Base-by-base conservation (phyloP, 2,888 invertebrate genomes). In the Spilosoma lubricipeda region DNA sequence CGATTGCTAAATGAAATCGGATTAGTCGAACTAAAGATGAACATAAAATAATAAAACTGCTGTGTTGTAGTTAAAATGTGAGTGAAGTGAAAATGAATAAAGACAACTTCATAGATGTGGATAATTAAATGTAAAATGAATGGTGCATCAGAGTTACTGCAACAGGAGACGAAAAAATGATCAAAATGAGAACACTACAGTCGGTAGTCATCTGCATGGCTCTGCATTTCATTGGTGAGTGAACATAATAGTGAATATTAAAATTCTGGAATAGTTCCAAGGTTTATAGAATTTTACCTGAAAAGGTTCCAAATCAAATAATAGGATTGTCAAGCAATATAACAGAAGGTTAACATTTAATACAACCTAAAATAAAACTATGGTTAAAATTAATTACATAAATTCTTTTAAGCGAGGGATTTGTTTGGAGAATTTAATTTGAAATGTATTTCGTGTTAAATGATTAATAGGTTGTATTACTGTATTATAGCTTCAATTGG, bases 161-260 rank as follows among this genome's bases (percentile, higher is more conserved):
- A 77, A 67, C 82, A 69, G 81, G 85, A 85, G 71, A 83, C 83
- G 72, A 77, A 75, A 83, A 74, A 85, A 81, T 91, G 85, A 89
- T 86, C 92, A 93, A 91, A 85, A 94, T 95, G 94, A 88, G 89
- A 82, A 81, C 92, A 39, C 81, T 90, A 70, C 89, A 89, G 81
- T 86, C 88, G 52, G 78, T 90, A 75, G 80, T 91, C 70, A 85
- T 89, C 70, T 93, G 91, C 88, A 84, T 92, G 77, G 88, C 88
- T 56, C 86, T 94, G 81, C 92, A 93, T 84, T 90, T 91, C 70
- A 90, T 94, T 84, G 93, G 95, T 84, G 71, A 84, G 83, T 84
- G 77, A 79, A 82, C 74, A 78, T 77, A 76, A 67, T 63, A 30
- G 13, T 63, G 27, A 63, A 30, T 63, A 63, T 63, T 63, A 80